Conservation (phyloP, 2,888 invertebrate genomes). For the Epinotia brunnichana region DNA sequence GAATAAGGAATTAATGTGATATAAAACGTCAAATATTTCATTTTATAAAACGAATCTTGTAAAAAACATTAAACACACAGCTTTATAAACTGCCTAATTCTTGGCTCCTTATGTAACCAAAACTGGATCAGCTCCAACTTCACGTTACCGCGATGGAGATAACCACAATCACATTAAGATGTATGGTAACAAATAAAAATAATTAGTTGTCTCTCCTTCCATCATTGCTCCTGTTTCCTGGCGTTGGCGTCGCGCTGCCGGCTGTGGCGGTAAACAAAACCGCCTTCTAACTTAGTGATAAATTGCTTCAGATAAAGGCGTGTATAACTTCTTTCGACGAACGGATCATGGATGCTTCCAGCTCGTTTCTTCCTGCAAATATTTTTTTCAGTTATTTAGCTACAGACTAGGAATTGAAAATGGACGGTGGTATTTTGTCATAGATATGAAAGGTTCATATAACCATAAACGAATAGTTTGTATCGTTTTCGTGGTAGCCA, state of each 20-base stretch:
- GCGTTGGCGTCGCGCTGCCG: slow-evolving; percentile 33
- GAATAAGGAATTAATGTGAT: too few relatives aligned
- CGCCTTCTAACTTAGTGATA: slow-evolving; percentile 42
- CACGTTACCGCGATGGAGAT: slow-evolving; percentile 15
- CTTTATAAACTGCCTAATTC: background rate
- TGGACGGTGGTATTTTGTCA: too few relatives aligned
- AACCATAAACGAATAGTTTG: too few relatives aligned
- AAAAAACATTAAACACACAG: too few relatives aligned
- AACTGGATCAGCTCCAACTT: slow-evolving; percentile 23
- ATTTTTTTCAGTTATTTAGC: background rate
- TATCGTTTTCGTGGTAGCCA: too few relatives aligned
- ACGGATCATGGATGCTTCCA: slow-evolving; percentile 30
- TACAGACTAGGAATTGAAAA: too few relatives aligned
- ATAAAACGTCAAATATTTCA: too few relatives aligned
- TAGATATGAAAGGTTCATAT: too few relatives aligned
- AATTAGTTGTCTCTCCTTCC: slow-evolving; percentile 41
- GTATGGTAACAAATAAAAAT: slow-evolving; percentile 37
- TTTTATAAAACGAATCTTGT: too few relatives aligned
- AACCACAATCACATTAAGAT: slow-evolving; percentile 25
- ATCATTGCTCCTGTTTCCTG: slow-evolving; percentile 28
- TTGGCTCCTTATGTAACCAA: background rate
- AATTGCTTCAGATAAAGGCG: slow-evolving; percentile 43
- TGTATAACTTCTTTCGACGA: slow-evolving; percentile 42
- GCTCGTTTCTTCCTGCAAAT: background rate
- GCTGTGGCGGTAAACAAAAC: slow-evolving; percentile 40